Conservation (phyloP, 2,113 vertebrate genomes). For the Tapirus terrestris region DNA sequence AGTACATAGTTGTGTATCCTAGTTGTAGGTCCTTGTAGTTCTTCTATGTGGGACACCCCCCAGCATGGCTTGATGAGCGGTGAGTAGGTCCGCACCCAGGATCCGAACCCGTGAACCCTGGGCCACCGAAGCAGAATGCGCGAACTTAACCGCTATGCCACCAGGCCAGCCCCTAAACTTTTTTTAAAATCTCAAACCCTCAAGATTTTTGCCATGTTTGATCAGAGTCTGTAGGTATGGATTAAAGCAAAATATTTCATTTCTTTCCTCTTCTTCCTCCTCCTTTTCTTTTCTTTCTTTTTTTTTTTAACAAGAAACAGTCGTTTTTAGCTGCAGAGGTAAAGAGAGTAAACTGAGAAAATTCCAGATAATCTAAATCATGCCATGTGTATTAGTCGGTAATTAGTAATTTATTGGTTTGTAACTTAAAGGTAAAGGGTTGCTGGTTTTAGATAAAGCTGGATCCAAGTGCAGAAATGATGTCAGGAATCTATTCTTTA, state of each 20-base stretch:
- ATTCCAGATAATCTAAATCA: background rate
- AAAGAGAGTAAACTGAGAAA: conserved; percentile 7
- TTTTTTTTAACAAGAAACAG: background rate
- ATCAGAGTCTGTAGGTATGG: background rate
- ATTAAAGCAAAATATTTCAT: conserved; percentile 11
- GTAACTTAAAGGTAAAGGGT: background rate
- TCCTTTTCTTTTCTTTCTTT: background rate
- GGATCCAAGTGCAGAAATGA: background rate
- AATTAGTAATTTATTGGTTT: background rate
- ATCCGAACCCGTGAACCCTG: no score
- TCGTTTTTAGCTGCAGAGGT: background rate
- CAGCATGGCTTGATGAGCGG: no score
- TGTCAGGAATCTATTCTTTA: background rate
- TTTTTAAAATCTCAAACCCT: conserved; percentile 8
- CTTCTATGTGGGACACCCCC: no score
- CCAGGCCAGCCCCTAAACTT: background rate
- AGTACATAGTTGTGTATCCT: no score
- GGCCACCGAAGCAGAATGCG: no score
- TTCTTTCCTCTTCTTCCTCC: background rate
- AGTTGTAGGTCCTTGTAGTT: no score
- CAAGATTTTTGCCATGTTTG: conserved; percentile 51
- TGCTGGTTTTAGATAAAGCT: background rate
- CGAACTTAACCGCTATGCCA: no score
- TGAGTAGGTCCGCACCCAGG: no score
- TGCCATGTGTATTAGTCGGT: background rate